Base-by-base conservation (phyloP, 2,797 vertebrate genomes). In the Dryobates pubescens region DNA sequence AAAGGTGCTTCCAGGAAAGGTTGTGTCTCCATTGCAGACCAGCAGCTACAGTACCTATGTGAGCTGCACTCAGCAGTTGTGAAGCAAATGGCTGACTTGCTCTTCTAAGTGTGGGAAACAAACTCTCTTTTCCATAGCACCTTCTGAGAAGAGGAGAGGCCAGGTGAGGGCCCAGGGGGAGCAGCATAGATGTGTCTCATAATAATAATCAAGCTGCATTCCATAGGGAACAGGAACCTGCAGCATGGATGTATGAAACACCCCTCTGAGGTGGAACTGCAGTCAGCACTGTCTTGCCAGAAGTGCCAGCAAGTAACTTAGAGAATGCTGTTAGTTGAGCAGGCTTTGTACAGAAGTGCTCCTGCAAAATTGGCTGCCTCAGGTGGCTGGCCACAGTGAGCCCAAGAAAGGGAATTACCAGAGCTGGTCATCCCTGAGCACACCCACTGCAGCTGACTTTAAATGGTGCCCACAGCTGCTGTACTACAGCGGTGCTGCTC, bases 51-150 rank as follows among this genome's bases (percentile, higher is more conserved):
- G 32, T 9, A 61, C 4, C 3, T 9, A 11, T 0, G 0, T 4
- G 7, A 2, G 6, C 38, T 38, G 32, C 1, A 4, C 45, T 63
- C 29, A 10, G 27, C 62, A 19, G 16, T 16, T 76, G 18, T 43
- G 26, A 36, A 69, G 56, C 0, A 0, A 51, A 51, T 32, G 19
- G 14, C 34, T 1, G 5, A 4, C 15, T 81, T 67, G 36, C 16
- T 83, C 24, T 70, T 36, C 8, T 3, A 1, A 29, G 56, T 1
- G 0, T 4, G 27, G 51, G 36, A 72, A 53, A 23, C 3, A 2
- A 73, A 38, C 4, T 51, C 54, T 67, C 32, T 61, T 77, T n/a
- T 10, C 49, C 51, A 34, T 20, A 53, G 59, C 3, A 2, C 38
- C 23, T 16, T 17, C 7, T 3, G 6, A 54, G 71, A 30, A 72